Evolutionary conservation across 1,140 invertebrate species (phyloP).

Genomic region (Spodoptera frugiperda): DNA sequence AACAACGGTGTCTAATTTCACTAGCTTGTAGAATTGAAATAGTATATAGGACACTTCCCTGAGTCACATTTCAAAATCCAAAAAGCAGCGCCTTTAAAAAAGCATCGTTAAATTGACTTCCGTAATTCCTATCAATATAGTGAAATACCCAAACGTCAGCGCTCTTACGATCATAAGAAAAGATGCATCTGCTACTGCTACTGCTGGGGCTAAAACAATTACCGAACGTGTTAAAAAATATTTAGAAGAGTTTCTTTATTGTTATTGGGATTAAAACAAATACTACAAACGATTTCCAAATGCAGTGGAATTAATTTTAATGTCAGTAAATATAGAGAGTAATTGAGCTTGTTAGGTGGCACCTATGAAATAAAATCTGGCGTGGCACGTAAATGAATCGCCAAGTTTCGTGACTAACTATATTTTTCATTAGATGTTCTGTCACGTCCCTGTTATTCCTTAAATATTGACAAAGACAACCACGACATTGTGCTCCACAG

Average conservation of each 20-base stretch:
- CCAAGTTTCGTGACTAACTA: not conserved
- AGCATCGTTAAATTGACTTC: not conserved
- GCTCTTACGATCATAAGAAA: not conserved
- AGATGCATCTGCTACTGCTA: not conserved
- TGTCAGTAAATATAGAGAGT: not conserved
- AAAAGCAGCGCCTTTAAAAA: not conserved
- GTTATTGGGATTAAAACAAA: too few species aligned
- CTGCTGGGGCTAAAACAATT: too few species aligned
- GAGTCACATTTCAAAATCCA: too few species aligned
- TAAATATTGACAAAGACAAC: constrained; percentile 32
- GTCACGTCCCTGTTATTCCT: constrained; percentile 2
- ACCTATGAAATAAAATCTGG: not conserved
- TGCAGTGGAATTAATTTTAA: not conserved
- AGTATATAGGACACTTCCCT: too few species aligned
- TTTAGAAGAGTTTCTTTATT: too few species aligned
- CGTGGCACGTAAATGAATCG: not conserved
- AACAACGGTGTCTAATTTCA: too few species aligned
- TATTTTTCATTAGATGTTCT: constrained; percentile 11
- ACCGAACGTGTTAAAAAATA: too few species aligned
- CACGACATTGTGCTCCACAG: constrained; percentile 58
- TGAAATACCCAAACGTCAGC: not conserved
- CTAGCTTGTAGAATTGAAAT: too few species aligned
- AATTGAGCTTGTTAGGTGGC: not conserved
- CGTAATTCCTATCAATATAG: not conserved
- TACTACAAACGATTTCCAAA: too few species aligned